A percentile compares a stretch with the other conserved stretches of the same genome.
These are phyloP conservation scores for Polietes domitor DNA, from an alignment of 2,888 invertebrate species.

Conservation along the genomic window DNA sequence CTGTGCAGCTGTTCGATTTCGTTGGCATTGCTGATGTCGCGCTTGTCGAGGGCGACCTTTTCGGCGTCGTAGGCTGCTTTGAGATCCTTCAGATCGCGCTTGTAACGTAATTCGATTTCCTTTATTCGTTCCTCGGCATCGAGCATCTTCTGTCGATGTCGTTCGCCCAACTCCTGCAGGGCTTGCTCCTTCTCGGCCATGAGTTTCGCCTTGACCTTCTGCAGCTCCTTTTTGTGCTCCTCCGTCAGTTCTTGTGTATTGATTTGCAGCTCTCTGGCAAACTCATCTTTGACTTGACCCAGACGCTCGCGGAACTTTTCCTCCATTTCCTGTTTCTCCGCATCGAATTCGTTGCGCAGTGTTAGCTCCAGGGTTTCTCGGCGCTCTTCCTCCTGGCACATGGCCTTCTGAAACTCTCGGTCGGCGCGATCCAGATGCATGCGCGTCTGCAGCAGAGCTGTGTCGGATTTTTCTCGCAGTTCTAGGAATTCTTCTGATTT, in stretches of 20 bases:
- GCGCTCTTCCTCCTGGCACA: slow-evolving; percentile 79
- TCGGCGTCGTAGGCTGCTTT: slow-evolving; percentile 80
- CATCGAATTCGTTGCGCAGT: slow-evolving; percentile 83
- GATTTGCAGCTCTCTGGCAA: slow-evolving; percentile 77
- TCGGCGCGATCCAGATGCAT: slow-evolving; percentile 81
- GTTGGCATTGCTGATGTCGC: slow-evolving; percentile 82
- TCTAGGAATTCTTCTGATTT: slow-evolving; percentile 76
- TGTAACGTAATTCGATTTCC: slow-evolving; percentile 81
- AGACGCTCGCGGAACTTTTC: slow-evolving; percentile 87
- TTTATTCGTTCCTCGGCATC: slow-evolving; percentile 81
- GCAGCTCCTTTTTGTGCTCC: slow-evolving; percentile 85
- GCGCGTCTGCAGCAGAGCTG: slow-evolving; percentile 78
- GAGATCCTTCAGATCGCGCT: slow-evolving; percentile 79
- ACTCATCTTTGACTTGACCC: slow-evolving; percentile 80
- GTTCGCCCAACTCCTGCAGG: slow-evolving; percentile 82
- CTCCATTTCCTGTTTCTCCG: slow-evolving; percentile 88
- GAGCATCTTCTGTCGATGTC: slow-evolving; percentile 81
- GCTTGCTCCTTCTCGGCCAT: slow-evolving; percentile 83
- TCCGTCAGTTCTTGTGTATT: slow-evolving; percentile 85
- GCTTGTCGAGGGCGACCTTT: slow-evolving; percentile 79
- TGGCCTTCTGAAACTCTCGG: slow-evolving; percentile 79
- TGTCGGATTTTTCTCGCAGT: slow-evolving; percentile 84
- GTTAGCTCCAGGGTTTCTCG: slow-evolving; percentile 76
- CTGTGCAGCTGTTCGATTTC: slow-evolving; percentile 83
- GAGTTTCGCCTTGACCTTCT: slow-evolving; percentile 83